These are phyloP conservation scores for Vimba vimba DNA, from an alignment of 2,113 vertebrate species.

Conservation along the genomic window DNA sequence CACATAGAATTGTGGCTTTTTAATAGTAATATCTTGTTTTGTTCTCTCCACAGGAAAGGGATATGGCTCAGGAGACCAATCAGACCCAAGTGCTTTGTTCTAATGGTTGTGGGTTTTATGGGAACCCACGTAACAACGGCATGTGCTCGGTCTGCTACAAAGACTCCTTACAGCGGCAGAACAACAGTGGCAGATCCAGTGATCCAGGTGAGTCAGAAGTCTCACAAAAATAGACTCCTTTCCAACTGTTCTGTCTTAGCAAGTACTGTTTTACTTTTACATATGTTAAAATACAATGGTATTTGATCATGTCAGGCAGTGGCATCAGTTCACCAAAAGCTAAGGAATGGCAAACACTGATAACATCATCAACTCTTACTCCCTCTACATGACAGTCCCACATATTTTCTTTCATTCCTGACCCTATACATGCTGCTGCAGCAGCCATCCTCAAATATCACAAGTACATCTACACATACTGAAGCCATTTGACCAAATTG, in stretches of 20 bases:
- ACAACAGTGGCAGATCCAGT: slow-evolving; percentile 83
- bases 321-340: too few species aligned
- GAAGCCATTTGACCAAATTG: too few species aligned
- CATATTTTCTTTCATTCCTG: too few species aligned
- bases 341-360: too few species aligned
- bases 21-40: neutral
- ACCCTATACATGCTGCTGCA: too few species aligned
- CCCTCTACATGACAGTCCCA: too few species aligned
- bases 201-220: slow-evolving; percentile 80
- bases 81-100: slow-evolving; percentile 88
- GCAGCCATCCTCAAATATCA: too few species aligned
- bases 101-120: slow-evolving; percentile 90
- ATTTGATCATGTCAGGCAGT: neutral
- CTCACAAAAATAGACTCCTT: neutral
- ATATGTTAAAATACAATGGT: neutral
- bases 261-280: neutral
- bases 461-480: too few species aligned
- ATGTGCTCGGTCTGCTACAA: slow-evolving; percentile 92
- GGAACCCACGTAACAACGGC: slow-evolving; percentile 86
- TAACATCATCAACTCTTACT: too few species aligned
- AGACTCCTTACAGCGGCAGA: slow-evolving; percentile 88
- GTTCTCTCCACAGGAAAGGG: slow-evolving; percentile 67
- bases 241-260: neutral
- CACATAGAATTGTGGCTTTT: neutral
- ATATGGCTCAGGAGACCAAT: slow-evolving; percentile 92